A percentile compares a stretch with the other conserved stretches of the same genome.
These are phyloP conservation scores for Eunapius fragilis DNA, from an alignment of 37 sponge, comb jelly and placozoan species.

Conservation along the genomic window DNA sequence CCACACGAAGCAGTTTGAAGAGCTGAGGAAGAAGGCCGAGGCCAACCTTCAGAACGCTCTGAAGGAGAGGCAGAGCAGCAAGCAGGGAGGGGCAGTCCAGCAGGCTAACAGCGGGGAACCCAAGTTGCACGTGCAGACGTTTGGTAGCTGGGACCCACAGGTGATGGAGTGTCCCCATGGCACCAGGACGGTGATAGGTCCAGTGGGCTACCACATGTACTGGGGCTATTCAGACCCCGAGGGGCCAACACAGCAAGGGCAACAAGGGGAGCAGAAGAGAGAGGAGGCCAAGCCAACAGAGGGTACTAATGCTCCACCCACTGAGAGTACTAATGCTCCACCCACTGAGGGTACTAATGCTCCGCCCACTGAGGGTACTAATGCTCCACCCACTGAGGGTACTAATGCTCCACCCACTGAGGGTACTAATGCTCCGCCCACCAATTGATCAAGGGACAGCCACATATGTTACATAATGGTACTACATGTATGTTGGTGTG, in stretches of 20 bases:
- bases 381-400: background rate
- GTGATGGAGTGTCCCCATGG: slow-evolving; percentile 15
- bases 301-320: background rate
- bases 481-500: background rate
- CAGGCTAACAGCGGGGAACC: background rate
- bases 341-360: too few relatives aligned
- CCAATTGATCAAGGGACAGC: background rate
- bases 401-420: background rate
- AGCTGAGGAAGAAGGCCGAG: slow-evolving; percentile 14
- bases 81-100: background rate
- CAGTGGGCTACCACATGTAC: slow-evolving; percentile 35
- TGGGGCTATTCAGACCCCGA: slow-evolving; percentile 34
- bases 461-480: background rate
- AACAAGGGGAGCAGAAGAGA: background rate
- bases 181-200: slow-evolving; percentile 22
- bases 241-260: background rate
- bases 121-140: slow-evolving; percentile 12
- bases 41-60: background rate
- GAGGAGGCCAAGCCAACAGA: background rate
- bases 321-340: background rate
- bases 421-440: background rate
- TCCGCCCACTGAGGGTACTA: background rate
- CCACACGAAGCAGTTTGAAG: slow-evolving; percentile 15
- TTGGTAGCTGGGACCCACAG: slow-evolving; percentile 24
- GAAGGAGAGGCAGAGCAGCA: background rate